phyloP scores from a whole-genome alignment of 2,888 invertebrate species.

The Drosophila peninsularis region DNA sequence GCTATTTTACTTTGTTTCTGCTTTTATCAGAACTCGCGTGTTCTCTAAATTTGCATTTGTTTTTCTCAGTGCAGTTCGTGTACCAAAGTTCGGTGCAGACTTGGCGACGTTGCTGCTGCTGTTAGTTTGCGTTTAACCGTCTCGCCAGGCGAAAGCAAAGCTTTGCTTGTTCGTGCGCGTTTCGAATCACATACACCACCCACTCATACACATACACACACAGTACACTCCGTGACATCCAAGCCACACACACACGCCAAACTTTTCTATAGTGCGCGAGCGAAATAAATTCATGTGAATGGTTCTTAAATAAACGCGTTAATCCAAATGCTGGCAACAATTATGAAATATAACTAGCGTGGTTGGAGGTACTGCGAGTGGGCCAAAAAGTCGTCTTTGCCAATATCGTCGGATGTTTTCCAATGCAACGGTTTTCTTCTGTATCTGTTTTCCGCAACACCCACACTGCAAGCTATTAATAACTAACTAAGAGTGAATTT shows the following conservation, averaged over 20 bases:
- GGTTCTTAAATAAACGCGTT: conserved; percentile 14
- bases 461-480: conserved; percentile 44
- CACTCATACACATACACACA: conserved; percentile 55
- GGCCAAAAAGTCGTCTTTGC: conserved; percentile 30
- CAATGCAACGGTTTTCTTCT: conserved; percentile 78
- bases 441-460: conserved; percentile 76
- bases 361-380: conserved; percentile 17
- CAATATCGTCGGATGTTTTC: conserved; percentile 65
- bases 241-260: conserved; percentile 39
- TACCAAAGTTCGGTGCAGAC: conserved; percentile 56
- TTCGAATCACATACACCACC: conserved; percentile 58
- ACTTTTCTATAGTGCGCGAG: conserved; percentile 37
- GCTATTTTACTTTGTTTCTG: background rate
- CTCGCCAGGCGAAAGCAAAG: conserved; percentile 63
- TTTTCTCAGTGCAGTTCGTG: conserved; percentile 38
- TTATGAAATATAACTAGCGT: conserved; percentile 39
- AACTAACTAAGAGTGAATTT: conserved; percentile 19
- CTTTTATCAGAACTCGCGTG: background rate
- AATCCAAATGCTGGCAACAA: conserved; percentile 13
- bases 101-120: conserved; percentile 45
- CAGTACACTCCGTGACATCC: conserved; percentile 43
- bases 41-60: background rate
- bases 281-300: conserved; percentile 27
- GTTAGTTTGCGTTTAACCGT: conserved; percentile 68
- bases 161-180: conserved; percentile 64